Conservation (phyloP, 2,888 invertebrate species). For the Drosophila atroscutellata region DNA sequence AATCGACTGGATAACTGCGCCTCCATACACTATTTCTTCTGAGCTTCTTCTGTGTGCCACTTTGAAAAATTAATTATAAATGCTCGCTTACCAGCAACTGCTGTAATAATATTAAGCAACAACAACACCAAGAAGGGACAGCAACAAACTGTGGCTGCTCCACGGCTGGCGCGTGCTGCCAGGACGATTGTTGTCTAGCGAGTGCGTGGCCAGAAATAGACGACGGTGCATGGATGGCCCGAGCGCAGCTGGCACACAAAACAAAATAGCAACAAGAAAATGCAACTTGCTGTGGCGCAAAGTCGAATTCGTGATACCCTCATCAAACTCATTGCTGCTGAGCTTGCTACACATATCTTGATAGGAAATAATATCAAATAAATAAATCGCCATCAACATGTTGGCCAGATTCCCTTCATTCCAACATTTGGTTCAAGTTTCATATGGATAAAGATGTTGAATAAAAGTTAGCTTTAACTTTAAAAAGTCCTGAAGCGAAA, state of each 20-base stretch:
- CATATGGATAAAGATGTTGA: background rate
- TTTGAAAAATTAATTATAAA: slow-evolving; percentile 5
- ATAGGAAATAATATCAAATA: background rate
- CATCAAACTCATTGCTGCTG: background rate
- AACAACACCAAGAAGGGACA: background rate
- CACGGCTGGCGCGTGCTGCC: slow-evolving; percentile 34
- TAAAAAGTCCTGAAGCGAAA: background rate
- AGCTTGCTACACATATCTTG: background rate
- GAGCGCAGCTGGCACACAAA: slow-evolving; percentile 1
- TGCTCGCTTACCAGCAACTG: background rate
- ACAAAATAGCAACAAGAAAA: background rate
- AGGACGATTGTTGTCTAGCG: slow-evolving; percentile 71
- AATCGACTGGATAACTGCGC: background rate
- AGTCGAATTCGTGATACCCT: background rate
- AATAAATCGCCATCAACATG: background rate
- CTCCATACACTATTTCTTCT: background rate
- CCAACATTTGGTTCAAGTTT: background rate
- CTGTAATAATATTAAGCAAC: background rate
- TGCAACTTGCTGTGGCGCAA: background rate
- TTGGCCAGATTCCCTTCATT: background rate
- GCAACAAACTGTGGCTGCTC: background rate
- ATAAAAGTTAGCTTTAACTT: background rate
- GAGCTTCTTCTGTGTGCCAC: background rate
- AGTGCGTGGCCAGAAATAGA: slow-evolving; percentile 46
- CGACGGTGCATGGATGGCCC: slow-evolving; percentile 1